Evolutionary conservation across 2,797 vertebrate genomes (phyloP).

Genomic region (Synanceia verrucosa): DNA sequence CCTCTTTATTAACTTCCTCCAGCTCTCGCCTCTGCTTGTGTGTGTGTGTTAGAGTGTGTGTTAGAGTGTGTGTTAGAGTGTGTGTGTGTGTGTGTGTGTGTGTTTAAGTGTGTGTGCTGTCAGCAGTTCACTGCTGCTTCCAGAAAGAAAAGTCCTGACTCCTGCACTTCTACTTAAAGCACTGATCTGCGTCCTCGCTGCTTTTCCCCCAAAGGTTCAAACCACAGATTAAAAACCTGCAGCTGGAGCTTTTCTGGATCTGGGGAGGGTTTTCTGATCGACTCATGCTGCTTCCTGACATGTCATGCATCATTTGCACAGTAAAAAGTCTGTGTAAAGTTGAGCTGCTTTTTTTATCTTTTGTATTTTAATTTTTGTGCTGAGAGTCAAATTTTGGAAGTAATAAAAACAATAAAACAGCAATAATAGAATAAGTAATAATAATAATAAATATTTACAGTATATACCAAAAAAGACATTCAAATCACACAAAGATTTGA

Average conservation of each 20-base stretch:
- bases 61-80: neutral
- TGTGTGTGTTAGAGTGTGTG: neutral
- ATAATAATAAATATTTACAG: too few relatives aligned
- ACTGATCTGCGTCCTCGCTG: conserved; percentile 26
- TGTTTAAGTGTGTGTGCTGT: conserved; percentile 4
- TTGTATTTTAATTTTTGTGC: too few relatives aligned
- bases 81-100: neutral
- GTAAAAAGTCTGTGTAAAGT: too few relatives aligned
- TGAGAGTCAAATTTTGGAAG: too few relatives aligned
- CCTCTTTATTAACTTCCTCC: neutral
- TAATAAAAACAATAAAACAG: too few relatives aligned
- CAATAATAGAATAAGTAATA: too few relatives aligned
- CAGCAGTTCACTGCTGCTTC: conserved; percentile 38
- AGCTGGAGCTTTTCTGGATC: conserved; percentile 6
- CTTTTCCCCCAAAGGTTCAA: conserved; percentile 33
- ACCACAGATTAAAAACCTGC: conserved; percentile 24
- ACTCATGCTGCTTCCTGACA: conserved; percentile 6
- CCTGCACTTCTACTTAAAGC: conserved; percentile 38
- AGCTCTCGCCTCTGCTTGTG: neutral
- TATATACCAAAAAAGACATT: too few relatives aligned
- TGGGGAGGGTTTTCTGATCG: neutral
- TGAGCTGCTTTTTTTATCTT: too few relatives aligned
- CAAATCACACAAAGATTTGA: too few relatives aligned
- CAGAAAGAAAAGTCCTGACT: conserved; percentile 54
- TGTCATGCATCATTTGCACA: too few relatives aligned